Base-by-base conservation (phyloP, 1,140 invertebrate species). In the Phthorimaea operculella region DNA sequence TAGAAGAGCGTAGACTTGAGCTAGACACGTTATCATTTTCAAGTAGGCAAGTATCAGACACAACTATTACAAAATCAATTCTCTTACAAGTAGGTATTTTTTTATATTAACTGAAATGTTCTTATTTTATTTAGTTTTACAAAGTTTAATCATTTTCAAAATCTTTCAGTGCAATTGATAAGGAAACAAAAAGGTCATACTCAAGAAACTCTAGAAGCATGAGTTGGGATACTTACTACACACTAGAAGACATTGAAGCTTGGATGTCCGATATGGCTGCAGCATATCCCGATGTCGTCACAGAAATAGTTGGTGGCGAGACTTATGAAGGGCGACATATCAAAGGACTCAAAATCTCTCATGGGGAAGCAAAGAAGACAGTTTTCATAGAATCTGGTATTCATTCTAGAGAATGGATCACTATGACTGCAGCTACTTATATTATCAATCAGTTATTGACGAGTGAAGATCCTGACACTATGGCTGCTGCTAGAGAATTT, bases 361-460 rank as follows among this genome's bases (percentile, higher is more conserved):
- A 87, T 48, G 87, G 88, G 0, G 39, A 68, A 52, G 79, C 82
- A 0, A 90, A 59, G 87, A 74, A 63, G 64, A 74, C 60, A 0
- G 73, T 85, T 28, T 83, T 88, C 28, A 74, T 88, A 17, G 88
- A 89, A 79, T 81, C 84, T 52, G 88, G 89, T 52, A 90, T 91
- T 42, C 90, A 92, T 76, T 87, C 90, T 0, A 79, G 91, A 34
- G 91, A 93, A 81, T 92, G 91, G 88, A 91, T 92, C 15, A 83
- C 89, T 4, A 88, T 90, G 5, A 83, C 91, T 0, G 87, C 88
- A 0, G 87, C 87, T 6, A 86, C 89, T 11, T 92, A 87, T 59
- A 85, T 92, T 6, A 85, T 89, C 9, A 86, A 88, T 63, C 83
- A 90, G 64, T 60, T 91, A 10, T 67, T 91, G 12, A 87, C 76